Evolutionary conservation across 2,113 vertebrate genomes (phyloP).

Genomic region (Microcebus tavaratra): DNA sequence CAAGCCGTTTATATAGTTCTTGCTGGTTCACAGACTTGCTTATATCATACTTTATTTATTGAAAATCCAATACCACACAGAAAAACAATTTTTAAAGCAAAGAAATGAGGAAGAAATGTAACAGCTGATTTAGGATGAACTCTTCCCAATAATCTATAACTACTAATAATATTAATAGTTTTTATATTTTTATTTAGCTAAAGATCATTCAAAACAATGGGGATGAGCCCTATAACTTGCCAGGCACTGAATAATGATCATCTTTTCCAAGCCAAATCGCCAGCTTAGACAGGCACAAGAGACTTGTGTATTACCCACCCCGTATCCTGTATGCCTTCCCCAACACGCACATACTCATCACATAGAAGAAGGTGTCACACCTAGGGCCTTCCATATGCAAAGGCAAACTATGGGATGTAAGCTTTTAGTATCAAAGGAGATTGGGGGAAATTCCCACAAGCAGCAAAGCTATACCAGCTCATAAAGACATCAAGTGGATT

Average conservation of each 20-base stretch:
- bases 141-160: slow-evolving; percentile 25
- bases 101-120: slow-evolving; percentile 63
- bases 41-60: slow-evolving; percentile 54
- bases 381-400: background rate
- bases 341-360: background rate
- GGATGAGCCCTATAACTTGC: background rate
- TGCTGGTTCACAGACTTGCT: background rate
- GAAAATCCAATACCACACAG: slow-evolving; percentile 62
- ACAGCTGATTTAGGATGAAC: slow-evolving; percentile 8
- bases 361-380: background rate
- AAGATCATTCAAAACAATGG: slow-evolving; percentile 39
- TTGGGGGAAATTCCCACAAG: background rate
- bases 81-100: slow-evolving; percentile 61
- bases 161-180: slow-evolving; percentile 53
- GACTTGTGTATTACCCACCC: background rate
- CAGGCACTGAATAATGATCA: background rate
- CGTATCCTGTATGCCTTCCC: rapidly evolving
- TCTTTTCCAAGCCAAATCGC: background rate
- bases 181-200: slow-evolving; percentile 43
- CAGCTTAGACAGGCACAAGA: background rate
- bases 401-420: background rate
- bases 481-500: background rate
- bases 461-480: background rate
- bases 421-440: background rate
- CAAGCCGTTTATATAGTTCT: background rate